Evolutionary conservation across 2,888 invertebrate genomes (phyloP).

Genomic region (Hirtodrosophila cameraria): DNA sequence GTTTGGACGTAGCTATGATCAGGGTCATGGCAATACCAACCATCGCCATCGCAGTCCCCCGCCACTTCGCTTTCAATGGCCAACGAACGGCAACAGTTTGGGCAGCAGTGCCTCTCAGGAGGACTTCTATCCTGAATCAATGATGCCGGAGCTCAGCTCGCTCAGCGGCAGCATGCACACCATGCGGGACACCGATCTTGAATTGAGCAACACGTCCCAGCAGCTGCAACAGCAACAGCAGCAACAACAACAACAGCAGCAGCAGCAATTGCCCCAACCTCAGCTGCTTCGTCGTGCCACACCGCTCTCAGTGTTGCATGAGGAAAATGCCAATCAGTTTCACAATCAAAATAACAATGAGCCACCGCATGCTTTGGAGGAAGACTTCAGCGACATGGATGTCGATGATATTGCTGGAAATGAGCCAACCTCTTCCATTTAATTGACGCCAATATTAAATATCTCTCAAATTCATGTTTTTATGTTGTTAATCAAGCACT

Average conservation of each 20-base stretch:
- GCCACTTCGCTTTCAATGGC: slow-evolving; percentile 12
- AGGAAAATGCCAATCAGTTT: neutral
- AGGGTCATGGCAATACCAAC: no score
- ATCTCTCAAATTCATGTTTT: slow-evolving; percentile 4
- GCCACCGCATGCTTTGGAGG: slow-evolving; percentile 13
- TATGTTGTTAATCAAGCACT: neutral
- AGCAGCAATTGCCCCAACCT: no score
- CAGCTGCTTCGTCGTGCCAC: slow-evolving; percentile 3
- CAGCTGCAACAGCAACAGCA: no score
- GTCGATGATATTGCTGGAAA: slow-evolving; percentile 9
- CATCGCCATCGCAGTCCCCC: neutral
- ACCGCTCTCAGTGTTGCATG: neutral
- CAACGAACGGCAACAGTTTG: neutral
- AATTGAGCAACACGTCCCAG: slow-evolving; percentile 1
- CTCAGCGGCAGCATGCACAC: slow-evolving; percentile 29
- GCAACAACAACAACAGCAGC: no score
- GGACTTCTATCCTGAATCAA: neutral
- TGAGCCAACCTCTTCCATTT: slow-evolving; percentile 12
- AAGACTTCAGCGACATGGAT: slow-evolving; percentile 37
- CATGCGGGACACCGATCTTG: slow-evolving; percentile 23
- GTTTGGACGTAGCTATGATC: neutral
- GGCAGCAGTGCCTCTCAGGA: slow-evolving; percentile 31
- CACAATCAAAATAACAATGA: neutral
- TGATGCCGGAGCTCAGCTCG: slow-evolving; percentile 16
- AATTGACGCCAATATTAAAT: no score